Evolutionary conservation across 1,140 invertebrate genomes (phyloP).

Genomic region (Maniola jurtina): DNA sequence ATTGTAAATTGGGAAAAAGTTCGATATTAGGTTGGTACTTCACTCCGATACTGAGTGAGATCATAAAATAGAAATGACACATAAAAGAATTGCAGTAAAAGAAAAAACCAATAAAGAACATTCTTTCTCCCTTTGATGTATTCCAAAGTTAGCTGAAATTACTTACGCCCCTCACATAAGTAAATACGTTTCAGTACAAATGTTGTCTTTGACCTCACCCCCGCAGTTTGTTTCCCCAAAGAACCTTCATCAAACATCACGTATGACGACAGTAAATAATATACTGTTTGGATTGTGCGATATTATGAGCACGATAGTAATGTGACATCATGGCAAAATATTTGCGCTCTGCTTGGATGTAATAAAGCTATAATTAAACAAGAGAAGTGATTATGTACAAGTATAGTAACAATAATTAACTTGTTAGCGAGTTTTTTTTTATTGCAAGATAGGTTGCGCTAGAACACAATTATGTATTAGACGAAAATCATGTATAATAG

Average conservation of each 20-base stretch:
- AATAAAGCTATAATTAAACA: not conserved
- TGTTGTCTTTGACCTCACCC: slow-evolving; percentile 15
- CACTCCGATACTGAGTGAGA: slow-evolving; percentile 11
- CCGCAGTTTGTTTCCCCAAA: slow-evolving; percentile 13
- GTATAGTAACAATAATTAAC: too few relatives aligned
- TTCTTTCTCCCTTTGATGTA: slow-evolving; percentile 11
- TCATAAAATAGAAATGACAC: slow-evolving; percentile 18
- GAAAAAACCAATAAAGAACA: slow-evolving; percentile 18
- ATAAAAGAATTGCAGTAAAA: slow-evolving; percentile 23
- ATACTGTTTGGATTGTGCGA: not conserved
- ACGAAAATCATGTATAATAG: too few relatives aligned
- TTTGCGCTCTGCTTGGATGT: not conserved
- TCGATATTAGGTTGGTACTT: not conserved
- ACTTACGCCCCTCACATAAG: slow-evolving; percentile 15
- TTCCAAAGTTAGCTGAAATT: slow-evolving; percentile 22
- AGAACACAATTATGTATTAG: too few relatives aligned
- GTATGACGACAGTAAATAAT: not conserved
- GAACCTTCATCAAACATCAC: slow-evolving; percentile 13
- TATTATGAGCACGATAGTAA: not conserved
- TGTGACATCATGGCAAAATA: not conserved
- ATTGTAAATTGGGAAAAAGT: too few relatives aligned
- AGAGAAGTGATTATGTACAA: too few relatives aligned
- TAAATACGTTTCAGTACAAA: slow-evolving; percentile 22
- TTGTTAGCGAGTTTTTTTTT: too few relatives aligned
- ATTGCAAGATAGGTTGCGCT: too few relatives aligned